phyloP scores from a whole-genome alignment of 2,797 vertebrate genomes.

The Cyclopterus lumpus region DNA sequence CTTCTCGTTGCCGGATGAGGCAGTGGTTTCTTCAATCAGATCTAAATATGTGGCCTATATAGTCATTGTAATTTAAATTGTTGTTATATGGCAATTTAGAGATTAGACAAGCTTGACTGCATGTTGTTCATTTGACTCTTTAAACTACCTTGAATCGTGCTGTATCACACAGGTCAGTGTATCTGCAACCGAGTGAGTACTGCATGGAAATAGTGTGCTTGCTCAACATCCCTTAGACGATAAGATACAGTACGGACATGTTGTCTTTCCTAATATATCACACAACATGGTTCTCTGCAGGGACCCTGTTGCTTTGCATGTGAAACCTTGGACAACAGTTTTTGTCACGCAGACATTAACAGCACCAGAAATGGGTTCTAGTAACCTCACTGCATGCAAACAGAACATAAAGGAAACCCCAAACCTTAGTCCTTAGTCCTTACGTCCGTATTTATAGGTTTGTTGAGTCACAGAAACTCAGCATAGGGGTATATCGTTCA shows the following conservation, averaged over 20 bases:
- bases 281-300: background rate
- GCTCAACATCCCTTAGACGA: background rate
- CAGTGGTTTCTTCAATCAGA: background rate
- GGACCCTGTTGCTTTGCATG: slow-evolving; percentile 16
- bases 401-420: slow-evolving; percentile 29
- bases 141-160: background rate
- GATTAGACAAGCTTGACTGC: background rate
- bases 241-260: background rate
- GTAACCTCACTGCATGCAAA: slow-evolving; percentile 15
- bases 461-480: slow-evolving; percentile 40
- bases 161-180: background rate
- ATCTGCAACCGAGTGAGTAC: background rate
- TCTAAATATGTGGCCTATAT: background rate
- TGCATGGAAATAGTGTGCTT: background rate
- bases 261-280: background rate
- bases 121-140: background rate
- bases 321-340: background rate
- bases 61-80: background rate
- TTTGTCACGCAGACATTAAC: slow-evolving; percentile 12
- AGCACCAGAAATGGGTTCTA: slow-evolving; percentile 6
- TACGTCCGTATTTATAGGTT: slow-evolving; percentile 27
- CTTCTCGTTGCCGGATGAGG: background rate
- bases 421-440: slow-evolving; percentile 16
- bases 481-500: slow-evolving; percentile 21
- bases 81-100: background rate